Base-by-base conservation (phyloP, 1,140 invertebrate genomes). In the Pristionchus pacificus region DNA sequence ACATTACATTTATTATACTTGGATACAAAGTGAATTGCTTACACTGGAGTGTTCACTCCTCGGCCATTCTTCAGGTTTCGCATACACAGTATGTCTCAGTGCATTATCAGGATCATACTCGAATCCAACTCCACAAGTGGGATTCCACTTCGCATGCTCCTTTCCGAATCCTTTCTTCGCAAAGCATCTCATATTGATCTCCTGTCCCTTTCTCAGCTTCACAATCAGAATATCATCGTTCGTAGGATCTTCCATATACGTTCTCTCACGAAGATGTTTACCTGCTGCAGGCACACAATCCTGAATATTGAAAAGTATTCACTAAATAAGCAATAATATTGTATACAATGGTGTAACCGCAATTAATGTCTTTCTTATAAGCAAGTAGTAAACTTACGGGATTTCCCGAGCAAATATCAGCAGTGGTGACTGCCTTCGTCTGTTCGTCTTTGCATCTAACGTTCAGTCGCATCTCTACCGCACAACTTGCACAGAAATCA, bases 131-230 rank as follows among this genome's bases (percentile, higher is more conserved):
- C 94, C 94, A 75, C 92, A 92, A 1, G 96, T 98, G 15, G 96
- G 96, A 87, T 98, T 98, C 96, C 96, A 99, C 86, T 99, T 99
- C 0, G 97, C 96, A 87, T 99, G 97, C 84, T 99, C 97, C 85
- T 99, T 99, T 1, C 94, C 96, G 87, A 98, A 98, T 31, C 95
- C 91, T 75, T 84, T 90, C 77, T 95, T 94, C 0, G 95, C 97
- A 88, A 94, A 98, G 24, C 93, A 96, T 81, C 91, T 88, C 15
- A 99, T 86, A 84, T 97, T 97, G 15, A 99, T 83, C 84, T 98
- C 94, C 85, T 99, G 96, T 0, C 95, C 95, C 87, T 97, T 97
- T 63, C 96, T 89, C 27, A 99, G 86, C 84, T 99, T 99, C 0
- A 98, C 94, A 77, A 99, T 96, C 28, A 98, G 85, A 80, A 99